These are phyloP conservation scores for Drosophila sordidula DNA, from an alignment of 2,888 invertebrate genomes.

Conservation along the genomic window DNA sequence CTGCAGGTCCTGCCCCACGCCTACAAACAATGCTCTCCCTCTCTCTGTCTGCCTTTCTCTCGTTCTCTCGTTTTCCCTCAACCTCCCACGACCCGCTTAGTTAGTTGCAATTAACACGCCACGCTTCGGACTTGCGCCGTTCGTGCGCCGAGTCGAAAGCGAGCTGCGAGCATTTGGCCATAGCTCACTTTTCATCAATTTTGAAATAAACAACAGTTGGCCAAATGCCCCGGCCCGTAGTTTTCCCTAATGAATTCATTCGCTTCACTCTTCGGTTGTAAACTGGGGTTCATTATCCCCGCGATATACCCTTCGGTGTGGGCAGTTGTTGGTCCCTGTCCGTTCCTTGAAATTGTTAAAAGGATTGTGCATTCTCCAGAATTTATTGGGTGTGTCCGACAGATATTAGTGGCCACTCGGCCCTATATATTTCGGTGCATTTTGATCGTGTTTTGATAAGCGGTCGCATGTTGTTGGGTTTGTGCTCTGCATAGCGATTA, in stretches of 20 bases:
- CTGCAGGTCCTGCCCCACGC: slow-evolving; percentile 36
- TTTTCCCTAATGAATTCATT: slow-evolving; percentile 80
- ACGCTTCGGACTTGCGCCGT: slow-evolving; percentile 76
- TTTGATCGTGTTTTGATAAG: slow-evolving; percentile 74
- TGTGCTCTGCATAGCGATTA: slow-evolving; percentile 42
- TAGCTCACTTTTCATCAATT: slow-evolving; percentile 71
- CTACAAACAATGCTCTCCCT: slow-evolving; percentile 41
- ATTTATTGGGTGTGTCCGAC: slow-evolving; percentile 80
- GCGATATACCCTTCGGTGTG: slow-evolving; percentile 40
- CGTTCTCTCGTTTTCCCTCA: background rate
- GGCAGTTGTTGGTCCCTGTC: slow-evolving; percentile 52
- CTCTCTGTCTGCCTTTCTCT: background rate
- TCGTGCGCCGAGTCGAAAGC: slow-evolving; percentile 56
- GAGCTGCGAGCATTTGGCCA: slow-evolving; percentile 39
- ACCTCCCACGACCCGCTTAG: slow-evolving; percentile 55
- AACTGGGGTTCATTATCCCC: slow-evolving; percentile 75
- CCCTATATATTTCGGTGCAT: slow-evolving; percentile 44
- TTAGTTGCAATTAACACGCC: slow-evolving; percentile 83
- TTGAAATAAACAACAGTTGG: slow-evolving; percentile 66
- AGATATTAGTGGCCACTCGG: slow-evolving; percentile 56
- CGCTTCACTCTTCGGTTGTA: slow-evolving; percentile 73
- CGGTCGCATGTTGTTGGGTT: slow-evolving; percentile 43
- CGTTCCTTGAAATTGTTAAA: slow-evolving; percentile 57
- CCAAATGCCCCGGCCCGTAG: slow-evolving; percentile 57
- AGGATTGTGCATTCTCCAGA: slow-evolving; percentile 74